Conservation (phyloP, 2,113 vertebrate genomes). For the Eurystomus gularis region DNA sequence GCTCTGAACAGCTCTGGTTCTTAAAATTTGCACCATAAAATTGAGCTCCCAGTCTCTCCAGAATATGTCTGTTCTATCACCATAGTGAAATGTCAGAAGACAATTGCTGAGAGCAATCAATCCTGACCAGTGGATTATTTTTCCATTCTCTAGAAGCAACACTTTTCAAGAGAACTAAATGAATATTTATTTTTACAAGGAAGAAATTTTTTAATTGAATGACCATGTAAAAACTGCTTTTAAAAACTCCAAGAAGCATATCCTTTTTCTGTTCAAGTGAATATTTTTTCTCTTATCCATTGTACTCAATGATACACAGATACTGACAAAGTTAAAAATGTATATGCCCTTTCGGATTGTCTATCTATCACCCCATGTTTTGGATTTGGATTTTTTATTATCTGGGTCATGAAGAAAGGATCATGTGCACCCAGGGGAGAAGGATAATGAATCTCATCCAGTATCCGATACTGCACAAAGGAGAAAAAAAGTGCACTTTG, state of each 20-base stretch:
- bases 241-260: not conserved
- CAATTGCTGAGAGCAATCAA: not conserved
- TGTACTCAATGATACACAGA: not conserved
- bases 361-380: conserved; percentile 20
- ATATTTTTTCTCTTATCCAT: not conserved
- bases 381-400: conserved; percentile 46
- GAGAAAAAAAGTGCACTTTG: not conserved
- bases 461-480: conserved; percentile 15
- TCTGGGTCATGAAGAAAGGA: conserved; percentile 32
- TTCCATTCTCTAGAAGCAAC: not conserved
- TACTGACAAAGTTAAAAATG: not conserved
- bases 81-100: not conserved
- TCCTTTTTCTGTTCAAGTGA: not conserved
- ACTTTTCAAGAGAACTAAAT: not conserved
- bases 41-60: not conserved
- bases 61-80: not conserved
- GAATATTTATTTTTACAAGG: not conserved
- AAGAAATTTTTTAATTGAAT: conserved; percentile 16
- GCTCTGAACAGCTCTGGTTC: not conserved
- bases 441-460: conserved; percentile 47
- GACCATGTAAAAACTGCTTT: not conserved
- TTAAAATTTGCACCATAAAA: not conserved
- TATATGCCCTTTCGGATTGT: not conserved
- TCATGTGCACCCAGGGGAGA: not conserved
- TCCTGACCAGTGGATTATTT: not conserved